Evolutionary conservation across 2,113 vertebrate species (phyloP).

Genomic region (Nothobranchius kuhntae): DNA sequence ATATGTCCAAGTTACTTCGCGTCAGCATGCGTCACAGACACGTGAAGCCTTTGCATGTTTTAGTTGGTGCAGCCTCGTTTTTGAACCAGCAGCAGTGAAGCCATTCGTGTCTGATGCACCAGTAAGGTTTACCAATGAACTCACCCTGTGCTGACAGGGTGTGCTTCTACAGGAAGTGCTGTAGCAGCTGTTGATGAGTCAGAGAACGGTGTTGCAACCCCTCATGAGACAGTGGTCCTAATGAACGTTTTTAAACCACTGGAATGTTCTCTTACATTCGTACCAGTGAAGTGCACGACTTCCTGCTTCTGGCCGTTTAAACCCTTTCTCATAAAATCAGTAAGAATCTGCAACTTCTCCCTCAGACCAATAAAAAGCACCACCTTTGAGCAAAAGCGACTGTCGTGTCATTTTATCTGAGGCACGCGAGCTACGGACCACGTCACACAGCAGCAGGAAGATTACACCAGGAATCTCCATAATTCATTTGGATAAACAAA

Average conservation of each 20-base stretch:
- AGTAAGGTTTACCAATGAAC: not conserved
- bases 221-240: not conserved
- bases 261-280: too few species aligned
- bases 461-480: constrained; percentile 39
- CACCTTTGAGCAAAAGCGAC: constrained; percentile 37
- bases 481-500: constrained; percentile 68
- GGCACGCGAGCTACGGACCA: constrained; percentile 23
- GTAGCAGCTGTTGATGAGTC: constrained; percentile 1
- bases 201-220: not conserved
- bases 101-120: not conserved
- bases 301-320: too few species aligned
- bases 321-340: too few species aligned
- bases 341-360: not conserved
- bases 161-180: constrained; percentile 4
- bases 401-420: constrained; percentile 21
- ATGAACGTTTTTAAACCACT: too few species aligned
- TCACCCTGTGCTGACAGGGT: not conserved
- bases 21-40: too few species aligned
- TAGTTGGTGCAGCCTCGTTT: not conserved
- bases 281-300: too few species aligned
- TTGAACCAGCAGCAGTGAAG: not conserved
- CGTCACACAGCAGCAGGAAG: constrained; percentile 4
- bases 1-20: too few species aligned
- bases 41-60: too few species aligned
- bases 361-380: not conserved